Conservation (phyloP, 2,888 invertebrate genomes). For the Deilephila elpenor region DNA sequence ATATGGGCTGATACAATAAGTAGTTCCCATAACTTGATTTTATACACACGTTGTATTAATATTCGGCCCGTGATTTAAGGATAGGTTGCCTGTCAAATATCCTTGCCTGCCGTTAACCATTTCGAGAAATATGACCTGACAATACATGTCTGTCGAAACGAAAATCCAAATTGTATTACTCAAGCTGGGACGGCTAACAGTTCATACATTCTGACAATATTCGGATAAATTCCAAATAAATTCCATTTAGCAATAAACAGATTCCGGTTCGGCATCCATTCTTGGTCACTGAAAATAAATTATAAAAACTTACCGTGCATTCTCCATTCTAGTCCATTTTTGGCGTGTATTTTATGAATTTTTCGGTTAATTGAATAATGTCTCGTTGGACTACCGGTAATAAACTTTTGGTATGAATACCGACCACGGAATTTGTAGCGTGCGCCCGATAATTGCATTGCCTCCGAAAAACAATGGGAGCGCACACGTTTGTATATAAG, state of each 20-base stretch:
- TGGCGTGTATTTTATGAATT: neutral
- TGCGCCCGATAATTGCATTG: neutral
- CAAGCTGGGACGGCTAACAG: too few relatives aligned
- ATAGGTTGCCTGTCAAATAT: too few relatives aligned
- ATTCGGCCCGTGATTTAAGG: too few relatives aligned
- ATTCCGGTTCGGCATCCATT: neutral
- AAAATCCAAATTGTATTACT: too few relatives aligned
- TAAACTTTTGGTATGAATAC: neutral
- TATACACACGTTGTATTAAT: too few relatives aligned
- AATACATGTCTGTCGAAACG: too few relatives aligned
- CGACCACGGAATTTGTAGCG: neutral
- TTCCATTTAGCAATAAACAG: too few relatives aligned
- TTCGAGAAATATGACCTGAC: too few relatives aligned
- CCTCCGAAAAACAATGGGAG: neutral
- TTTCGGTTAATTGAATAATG: conserved; percentile 13
- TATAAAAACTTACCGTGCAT: neutral
- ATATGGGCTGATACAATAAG: too few relatives aligned
- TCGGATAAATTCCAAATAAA: too few relatives aligned
- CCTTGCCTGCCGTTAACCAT: too few relatives aligned
- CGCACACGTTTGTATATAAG: neutral
- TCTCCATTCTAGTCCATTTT: neutral
- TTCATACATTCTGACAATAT: too few relatives aligned
- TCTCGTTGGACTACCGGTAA: neutral
- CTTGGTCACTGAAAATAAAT: neutral
- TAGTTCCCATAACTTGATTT: neutral